A percentile compares a stretch with the other conserved stretches of the same genome.
Conservation (phyloP, 64 coral and sea anemone species). For the Trachythela sp. region DNA sequence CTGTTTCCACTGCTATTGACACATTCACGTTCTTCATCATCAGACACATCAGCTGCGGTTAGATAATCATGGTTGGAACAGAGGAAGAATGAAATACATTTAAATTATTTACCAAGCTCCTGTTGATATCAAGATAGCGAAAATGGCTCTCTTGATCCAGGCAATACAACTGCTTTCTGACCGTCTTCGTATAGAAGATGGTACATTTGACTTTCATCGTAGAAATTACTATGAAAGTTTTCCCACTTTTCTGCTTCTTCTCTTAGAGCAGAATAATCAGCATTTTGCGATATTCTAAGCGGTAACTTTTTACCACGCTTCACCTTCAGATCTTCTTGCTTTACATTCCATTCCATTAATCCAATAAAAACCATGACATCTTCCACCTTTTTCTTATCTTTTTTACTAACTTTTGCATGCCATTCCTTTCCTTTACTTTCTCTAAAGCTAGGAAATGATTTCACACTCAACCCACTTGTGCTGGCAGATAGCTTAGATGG, state of each 20-base stretch:
- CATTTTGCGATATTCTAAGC: slow-evolving; percentile 17
- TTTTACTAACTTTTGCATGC: not conserved
- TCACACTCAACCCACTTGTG: not conserved
- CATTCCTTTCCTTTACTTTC: slow-evolving; percentile 10
- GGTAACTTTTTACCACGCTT: slow-evolving; percentile 36
- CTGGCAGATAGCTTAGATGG: not conserved
- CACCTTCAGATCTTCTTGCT: slow-evolving; percentile 1
- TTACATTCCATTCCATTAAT: slow-evolving; percentile 35
- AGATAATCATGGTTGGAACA: slow-evolving; percentile 38
- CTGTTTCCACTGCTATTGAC: too few relatives aligned
- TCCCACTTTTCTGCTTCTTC: slow-evolving; percentile 50
- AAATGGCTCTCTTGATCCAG: too few relatives aligned
- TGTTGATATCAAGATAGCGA: slow-evolving; percentile 42
- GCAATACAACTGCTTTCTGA: too few relatives aligned
- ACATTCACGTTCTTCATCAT: too few relatives aligned
- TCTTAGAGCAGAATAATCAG: not conserved
- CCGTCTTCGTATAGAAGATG: too few relatives aligned
- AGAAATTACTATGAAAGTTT: slow-evolving; percentile 42
- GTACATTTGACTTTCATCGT: slow-evolving; percentile 42
- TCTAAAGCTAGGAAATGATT: not conserved
- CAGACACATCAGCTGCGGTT: too few relatives aligned
- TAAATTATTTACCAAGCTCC: slow-evolving; percentile 56
- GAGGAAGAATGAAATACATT: slow-evolving; percentile 50
- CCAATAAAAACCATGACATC: slow-evolving; percentile 43
- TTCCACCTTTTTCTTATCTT: not conserved